Percentiles rank a stretch among this genome's conserved stretches.
Conservation (phyloP, 1,140 invertebrate genomes). For the Musca vetustissima region DNA sequence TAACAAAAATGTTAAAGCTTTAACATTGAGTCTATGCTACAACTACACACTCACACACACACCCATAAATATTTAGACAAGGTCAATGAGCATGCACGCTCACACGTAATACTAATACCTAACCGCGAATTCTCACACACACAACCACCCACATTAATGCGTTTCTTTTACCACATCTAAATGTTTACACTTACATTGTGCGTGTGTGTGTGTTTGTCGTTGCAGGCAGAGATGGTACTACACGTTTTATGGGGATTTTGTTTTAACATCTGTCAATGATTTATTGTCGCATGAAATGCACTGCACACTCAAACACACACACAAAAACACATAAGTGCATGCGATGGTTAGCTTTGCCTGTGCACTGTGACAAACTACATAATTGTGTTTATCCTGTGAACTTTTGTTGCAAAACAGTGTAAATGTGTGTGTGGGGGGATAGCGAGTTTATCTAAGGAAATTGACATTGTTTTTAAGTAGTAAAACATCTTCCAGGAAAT, state of each 20-base stretch:
- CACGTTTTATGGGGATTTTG: neutral
- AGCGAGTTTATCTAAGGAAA: no score
- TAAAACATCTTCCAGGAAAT: no score
- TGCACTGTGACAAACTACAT: conserved; percentile 9
- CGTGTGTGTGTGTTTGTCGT: no score
- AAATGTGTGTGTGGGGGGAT: no score
- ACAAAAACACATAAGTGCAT: neutral
- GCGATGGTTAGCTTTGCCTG: neutral
- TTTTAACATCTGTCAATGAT: conserved; percentile 22
- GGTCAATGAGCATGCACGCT: neutral
- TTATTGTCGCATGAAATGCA: conserved; percentile 11
- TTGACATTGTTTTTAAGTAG: no score
- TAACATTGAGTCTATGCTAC: conserved; percentile 17
- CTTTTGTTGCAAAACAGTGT: no score
- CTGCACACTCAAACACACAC: no score
- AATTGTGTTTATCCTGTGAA: no score
- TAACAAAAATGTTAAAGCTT: neutral
- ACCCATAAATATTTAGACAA: conserved; percentile 21
- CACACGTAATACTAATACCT: neutral
- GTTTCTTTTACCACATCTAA: neutral
- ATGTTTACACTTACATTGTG: neutral
- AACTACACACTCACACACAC: neutral
- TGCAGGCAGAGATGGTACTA: no score
- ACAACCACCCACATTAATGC: neutral
- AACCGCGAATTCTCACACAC: neutral